These are phyloP conservation scores for Scaptodrosophila lebanonensis DNA, from an alignment of 1,140 invertebrate species.

Conservation along the genomic window DNA sequence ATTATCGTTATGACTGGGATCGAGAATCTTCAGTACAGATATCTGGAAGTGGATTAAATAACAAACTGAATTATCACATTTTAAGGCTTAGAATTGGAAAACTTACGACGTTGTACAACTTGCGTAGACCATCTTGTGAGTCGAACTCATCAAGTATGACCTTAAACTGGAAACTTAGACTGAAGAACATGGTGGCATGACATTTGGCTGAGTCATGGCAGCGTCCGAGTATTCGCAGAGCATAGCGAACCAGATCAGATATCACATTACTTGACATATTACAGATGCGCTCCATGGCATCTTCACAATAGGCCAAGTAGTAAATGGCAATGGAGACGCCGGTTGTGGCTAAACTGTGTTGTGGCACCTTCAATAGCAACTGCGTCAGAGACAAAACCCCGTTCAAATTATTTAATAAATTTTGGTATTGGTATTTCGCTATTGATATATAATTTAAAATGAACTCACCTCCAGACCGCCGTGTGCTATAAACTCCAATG, in stretches of 20 bases:
- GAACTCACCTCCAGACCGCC: constrained; percentile 86
- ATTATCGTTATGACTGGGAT: constrained; percentile 84
- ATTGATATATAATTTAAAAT: neutral
- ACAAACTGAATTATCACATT: neutral
- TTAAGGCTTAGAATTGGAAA: neutral
- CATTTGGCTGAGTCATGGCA: constrained; percentile 97
- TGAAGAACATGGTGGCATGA: constrained; percentile 98
- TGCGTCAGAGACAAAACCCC: constrained; percentile 68
- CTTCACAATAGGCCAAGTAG: constrained; percentile 97
- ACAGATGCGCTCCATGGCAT: constrained; percentile 97
- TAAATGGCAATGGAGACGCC: constrained; percentile 97
- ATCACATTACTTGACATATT: constrained; percentile 87
- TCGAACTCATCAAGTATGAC: constrained; percentile 96
- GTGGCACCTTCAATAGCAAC: constrained; percentile 90
- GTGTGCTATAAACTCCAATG: constrained; percentile 93
- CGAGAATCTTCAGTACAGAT: constrained; percentile 81
- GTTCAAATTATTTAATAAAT: neutral
- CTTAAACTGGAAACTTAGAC: constrained; percentile 93
- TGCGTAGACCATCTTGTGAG: constrained; percentile 91
- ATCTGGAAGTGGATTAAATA: constrained; percentile 79
- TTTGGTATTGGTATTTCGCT: no score
- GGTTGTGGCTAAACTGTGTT: constrained; percentile 95
- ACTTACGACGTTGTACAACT: constrained; percentile 93
- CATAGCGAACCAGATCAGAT: constrained; percentile 89
- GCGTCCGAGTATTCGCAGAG: constrained; percentile 95